Evolutionary conservation across 2,888 invertebrate genomes (phyloP).

Genomic region (Tenthredo amoena): DNA sequence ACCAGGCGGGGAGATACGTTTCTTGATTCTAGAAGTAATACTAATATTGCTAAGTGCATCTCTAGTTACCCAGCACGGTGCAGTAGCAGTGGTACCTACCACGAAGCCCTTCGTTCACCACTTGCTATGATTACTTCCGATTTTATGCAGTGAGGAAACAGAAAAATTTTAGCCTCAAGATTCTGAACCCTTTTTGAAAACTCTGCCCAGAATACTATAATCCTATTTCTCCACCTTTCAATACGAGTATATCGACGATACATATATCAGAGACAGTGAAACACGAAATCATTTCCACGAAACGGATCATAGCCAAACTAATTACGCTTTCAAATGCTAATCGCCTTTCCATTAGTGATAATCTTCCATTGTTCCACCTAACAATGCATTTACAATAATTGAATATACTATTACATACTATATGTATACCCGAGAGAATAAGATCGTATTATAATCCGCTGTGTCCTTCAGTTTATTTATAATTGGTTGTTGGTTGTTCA

Average conservation of each 20-base stretch:
- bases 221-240: neutral
- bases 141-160: slow-evolving; percentile 60
- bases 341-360: neutral
- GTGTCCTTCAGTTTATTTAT: neutral
- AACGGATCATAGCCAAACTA: neutral
- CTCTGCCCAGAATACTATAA: neutral
- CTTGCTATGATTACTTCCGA: slow-evolving; percentile 75
- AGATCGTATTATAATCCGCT: neutral
- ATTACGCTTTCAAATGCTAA: slow-evolving; percentile 14
- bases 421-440: neutral
- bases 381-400: neutral
- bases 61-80: slow-evolving; percentile 66
- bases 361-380: neutral
- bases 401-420: neutral
- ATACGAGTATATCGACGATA: neutral
- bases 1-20: slow-evolving; percentile 27
- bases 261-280: neutral
- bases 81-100: slow-evolving; percentile 7
- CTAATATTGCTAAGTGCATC: slow-evolving; percentile 77
- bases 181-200: neutral
- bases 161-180: neutral
- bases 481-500: neutral
- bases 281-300: neutral
- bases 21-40: slow-evolving; percentile 68
- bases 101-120: slow-evolving; percentile 63